A percentile compares a stretch with the other conserved stretches of the same genome.
Conservation (phyloP, 2,888 invertebrate genomes). For the Meghimatium bilineatum region DNA sequence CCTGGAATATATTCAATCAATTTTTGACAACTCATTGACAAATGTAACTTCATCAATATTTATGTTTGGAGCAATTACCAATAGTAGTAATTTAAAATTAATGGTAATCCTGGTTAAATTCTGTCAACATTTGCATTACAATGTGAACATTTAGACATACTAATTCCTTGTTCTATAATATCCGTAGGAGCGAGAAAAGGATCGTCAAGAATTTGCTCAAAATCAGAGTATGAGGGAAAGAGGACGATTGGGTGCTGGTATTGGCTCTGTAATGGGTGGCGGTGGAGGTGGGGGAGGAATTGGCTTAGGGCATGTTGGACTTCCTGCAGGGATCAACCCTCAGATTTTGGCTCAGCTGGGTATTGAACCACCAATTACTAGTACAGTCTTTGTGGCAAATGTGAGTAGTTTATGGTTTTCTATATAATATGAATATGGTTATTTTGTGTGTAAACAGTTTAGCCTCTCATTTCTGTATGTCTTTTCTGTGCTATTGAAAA, state of each 20-base stretch:
- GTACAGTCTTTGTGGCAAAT: constrained; percentile 97
- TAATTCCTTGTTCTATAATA: not conserved
- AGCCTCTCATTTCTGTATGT: no score
- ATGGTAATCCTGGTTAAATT: no score
- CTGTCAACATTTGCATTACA: no score
- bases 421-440: no score
- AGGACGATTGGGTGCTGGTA: constrained; percentile 46
- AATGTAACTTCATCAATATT: no score
- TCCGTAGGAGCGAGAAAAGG: constrained; percentile 72
- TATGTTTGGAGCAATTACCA: no score
- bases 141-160: no score
- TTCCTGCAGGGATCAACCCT: constrained; percentile 81
- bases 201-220: constrained; percentile 65
- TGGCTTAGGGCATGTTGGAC: constrained; percentile 53
- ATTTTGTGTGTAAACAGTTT: no score
- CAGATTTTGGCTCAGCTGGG: constrained; percentile 95
- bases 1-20: no score
- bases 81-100: no score
- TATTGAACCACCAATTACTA: constrained; percentile 94
- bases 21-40: no score
- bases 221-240: constrained; percentile 57
- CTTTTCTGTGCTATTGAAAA: no score
- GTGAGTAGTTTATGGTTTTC: constrained; percentile 83
- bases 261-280: constrained; percentile 31
- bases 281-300: constrained; percentile 55